phyloP scores from a whole-genome alignment of 1,140 invertebrate species.

The Neodiprion pinetum region DNA sequence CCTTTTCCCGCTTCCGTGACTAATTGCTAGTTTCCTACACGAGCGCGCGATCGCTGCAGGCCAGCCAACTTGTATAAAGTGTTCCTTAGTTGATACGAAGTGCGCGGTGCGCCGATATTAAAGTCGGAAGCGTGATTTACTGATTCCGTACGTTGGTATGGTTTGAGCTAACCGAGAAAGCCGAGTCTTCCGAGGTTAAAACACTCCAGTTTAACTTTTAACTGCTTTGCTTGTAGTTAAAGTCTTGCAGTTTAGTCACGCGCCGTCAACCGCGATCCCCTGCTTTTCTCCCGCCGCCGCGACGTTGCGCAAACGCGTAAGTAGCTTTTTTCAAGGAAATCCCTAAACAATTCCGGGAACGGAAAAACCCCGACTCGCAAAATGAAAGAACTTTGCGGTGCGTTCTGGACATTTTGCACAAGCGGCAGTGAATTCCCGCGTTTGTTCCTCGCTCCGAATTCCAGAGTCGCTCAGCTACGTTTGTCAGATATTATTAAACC shows the following conservation, averaged over 20 bases:
- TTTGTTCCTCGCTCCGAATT: too few relatives aligned
- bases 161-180: background rate
- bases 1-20: background rate
- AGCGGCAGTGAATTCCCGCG: too few relatives aligned
- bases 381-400: too few relatives aligned
- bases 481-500: slow-evolving; percentile 6
- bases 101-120: background rate
- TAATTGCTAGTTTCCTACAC: background rate
- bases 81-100: background rate
- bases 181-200: slow-evolving; percentile 1
- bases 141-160: background rate
- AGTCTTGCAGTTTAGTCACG: slow-evolving; percentile 4
- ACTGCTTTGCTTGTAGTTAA: slow-evolving; percentile 2
- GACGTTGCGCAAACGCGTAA: too few relatives aligned
- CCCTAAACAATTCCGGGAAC: too few relatives aligned
- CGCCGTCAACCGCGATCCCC: background rate
- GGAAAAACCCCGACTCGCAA: too few relatives aligned
- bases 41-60: background rate
- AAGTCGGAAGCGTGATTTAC: slow-evolving; percentile 1
- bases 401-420: too few relatives aligned
- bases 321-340: too few relatives aligned
- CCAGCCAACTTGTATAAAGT: slow-evolving; percentile 1
- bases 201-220: slow-evolving; percentile 1
- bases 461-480: background rate
- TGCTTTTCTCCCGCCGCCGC: background rate